Base-by-base conservation (phyloP, 2,888 invertebrate species). In the Cynaeus angustus region DNA sequence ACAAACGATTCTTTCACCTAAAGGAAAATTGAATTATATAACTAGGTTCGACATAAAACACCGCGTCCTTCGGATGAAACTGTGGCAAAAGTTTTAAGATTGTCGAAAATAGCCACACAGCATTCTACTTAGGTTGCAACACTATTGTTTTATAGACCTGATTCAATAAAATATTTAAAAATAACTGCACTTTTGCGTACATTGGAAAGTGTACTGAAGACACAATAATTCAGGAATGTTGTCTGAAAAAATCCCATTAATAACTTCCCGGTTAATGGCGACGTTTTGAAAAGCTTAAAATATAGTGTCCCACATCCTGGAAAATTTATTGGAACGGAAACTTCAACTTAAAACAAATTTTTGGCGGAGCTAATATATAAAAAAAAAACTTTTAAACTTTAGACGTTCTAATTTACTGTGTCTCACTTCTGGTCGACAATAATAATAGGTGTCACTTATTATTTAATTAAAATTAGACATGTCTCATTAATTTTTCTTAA, bases 91-190 rank as follows among this genome's bases (percentile, higher is more conserved):
- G 9, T 56, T 38, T 16, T 16, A 12, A 33, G 16, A 33, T 30
- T 45, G 43, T 21, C 46, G 30, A 59, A 59, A 59, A 59, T 59
- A 59, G 59, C 53, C 16, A 33, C 53, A 21, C 6, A 50, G 16
- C 16, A 10, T 10, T 53, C 59, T 43, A 45, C 45, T 59, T 59
- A 45, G 6, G 12, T 59, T 59, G 59, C 59, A 59, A 43, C 59
- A 33, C 41, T 56, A 41, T 56, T 16, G 55, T 53, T 53, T 53
- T 53, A 16, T 53, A 53, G 50, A 8, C 28, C 21, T 21, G 56
- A 14, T 28, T 50, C 56, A 41, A 56, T 56, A 41, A 56, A 56
- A 56, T 8, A 37, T 9, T 21, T 38, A 56, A 56, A 56, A 56
- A 56, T 56, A 56, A 41, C 38, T 21, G 21, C 21, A 33, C 7